Conservation (phyloP, 2,888 invertebrate species). For the Opisthograptis luteolata region DNA sequence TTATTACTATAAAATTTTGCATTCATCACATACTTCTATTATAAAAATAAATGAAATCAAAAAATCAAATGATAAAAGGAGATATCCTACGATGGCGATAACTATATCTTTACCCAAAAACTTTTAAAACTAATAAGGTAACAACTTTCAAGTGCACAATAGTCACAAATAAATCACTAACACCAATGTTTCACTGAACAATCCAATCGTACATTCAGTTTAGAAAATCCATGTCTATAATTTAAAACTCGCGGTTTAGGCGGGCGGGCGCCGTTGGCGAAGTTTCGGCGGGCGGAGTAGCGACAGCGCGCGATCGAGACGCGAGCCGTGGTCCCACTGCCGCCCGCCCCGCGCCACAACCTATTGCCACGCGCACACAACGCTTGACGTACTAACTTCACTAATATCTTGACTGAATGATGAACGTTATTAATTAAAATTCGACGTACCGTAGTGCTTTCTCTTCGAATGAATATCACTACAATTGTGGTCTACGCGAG, state of each 20-base stretch:
- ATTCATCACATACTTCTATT: too few species aligned
- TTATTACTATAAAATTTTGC: too few species aligned
- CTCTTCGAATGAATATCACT: constrained; percentile 12
- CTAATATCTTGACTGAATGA: constrained; percentile 25
- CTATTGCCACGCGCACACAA: constrained; percentile 52
- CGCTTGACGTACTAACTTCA: constrained; percentile 32
- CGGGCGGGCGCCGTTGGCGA: constrained; percentile 43
- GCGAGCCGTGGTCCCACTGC: constrained; percentile 71
- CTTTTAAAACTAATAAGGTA: neutral
- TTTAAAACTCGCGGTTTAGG: constrained; percentile 40
- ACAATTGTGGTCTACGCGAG: constrained; percentile 8
- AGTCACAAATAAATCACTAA: constrained; percentile 44
- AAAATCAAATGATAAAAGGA: neutral
- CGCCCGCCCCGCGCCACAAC: constrained; percentile 47
- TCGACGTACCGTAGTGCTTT: constrained; percentile 18
- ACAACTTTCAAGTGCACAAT: constrained; percentile 8
- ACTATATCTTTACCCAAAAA: neutral
- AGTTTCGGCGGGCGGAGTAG: constrained; percentile 39
- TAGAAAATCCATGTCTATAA: constrained; percentile 32
- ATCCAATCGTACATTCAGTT: constrained; percentile 41
- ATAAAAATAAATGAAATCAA: too few species aligned
- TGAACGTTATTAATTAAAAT: constrained; percentile 31
- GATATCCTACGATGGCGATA: constrained; percentile 4
- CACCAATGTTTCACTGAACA: constrained; percentile 46
- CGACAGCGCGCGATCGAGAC: constrained; percentile 62